These are phyloP conservation scores for Mythimna loreyi DNA, from an alignment of 2,888 invertebrate genomes.

Conservation along the genomic window DNA sequence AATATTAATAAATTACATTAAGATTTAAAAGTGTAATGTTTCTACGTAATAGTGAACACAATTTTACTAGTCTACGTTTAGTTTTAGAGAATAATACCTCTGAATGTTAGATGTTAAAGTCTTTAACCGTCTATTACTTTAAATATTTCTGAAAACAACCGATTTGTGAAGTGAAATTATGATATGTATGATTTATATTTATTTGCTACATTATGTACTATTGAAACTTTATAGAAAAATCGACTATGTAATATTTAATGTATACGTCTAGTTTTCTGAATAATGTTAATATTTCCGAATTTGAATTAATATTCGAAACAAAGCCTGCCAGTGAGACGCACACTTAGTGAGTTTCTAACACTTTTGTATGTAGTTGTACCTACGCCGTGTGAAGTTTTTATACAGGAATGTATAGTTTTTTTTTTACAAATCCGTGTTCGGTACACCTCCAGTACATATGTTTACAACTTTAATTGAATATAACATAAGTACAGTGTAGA, in stretches of 20 bases:
- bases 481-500: slow-evolving; percentile 70
- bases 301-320: slow-evolving; percentile 11
- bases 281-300: slow-evolving; percentile 28
- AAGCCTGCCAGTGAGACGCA: slow-evolving; percentile 36
- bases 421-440: slow-evolving; percentile 43
- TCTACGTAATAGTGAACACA: slow-evolving; percentile 79
- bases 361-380: slow-evolving; percentile 47
- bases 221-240: slow-evolving; percentile 13
- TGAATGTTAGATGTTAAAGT: slow-evolving; percentile 73
- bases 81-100: slow-evolving; percentile 82
- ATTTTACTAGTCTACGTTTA: slow-evolving; percentile 86
- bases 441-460: slow-evolving; percentile 64
- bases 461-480: slow-evolving; percentile 60
- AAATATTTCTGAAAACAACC: slow-evolving; percentile 27
- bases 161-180: slow-evolving; percentile 8
- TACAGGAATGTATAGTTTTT: slow-evolving; percentile 51
- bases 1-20: slow-evolving; percentile 66
- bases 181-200: slow-evolving; percentile 1
- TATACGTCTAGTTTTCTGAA: slow-evolving; percentile 25
- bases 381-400: slow-evolving; percentile 42
- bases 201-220: slow-evolving; percentile 26
- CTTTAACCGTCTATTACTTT: slow-evolving; percentile 56
- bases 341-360: slow-evolving; percentile 33
- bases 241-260: slow-evolving; percentile 14
- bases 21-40: slow-evolving; percentile 53